Conservation (phyloP, 2,113 vertebrate genomes). For the Carettochelys insculpta region DNA sequence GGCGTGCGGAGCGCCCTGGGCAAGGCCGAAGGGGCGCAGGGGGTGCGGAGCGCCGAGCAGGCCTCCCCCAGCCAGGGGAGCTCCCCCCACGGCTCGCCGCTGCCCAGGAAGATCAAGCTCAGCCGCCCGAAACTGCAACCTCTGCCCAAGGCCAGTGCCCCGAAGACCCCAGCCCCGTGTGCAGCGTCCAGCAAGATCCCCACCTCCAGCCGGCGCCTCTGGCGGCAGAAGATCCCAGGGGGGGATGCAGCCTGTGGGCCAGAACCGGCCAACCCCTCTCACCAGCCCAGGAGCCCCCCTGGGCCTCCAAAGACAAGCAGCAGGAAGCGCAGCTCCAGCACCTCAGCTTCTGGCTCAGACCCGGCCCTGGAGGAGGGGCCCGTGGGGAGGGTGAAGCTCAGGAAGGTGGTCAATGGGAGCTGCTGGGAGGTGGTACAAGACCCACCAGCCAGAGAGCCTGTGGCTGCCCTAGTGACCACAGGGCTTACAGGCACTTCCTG, state of each 20-base stretch:
- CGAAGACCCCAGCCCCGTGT: background rate
- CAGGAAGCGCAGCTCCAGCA: constrained; percentile 38
- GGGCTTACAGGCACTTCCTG: background rate
- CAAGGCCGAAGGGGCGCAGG: background rate
- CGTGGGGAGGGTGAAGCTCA: constrained; percentile 71
- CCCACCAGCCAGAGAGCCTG: constrained; percentile 11
- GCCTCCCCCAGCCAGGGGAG: background rate
- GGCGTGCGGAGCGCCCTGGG: background rate
- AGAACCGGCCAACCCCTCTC: background rate
- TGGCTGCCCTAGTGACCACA: background rate
- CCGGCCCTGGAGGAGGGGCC: constrained; percentile 47
- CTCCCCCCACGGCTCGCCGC: background rate
- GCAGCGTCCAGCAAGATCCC: background rate
- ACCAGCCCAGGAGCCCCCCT: background rate
- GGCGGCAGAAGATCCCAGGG: constrained; percentile 55
- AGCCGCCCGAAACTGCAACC: constrained; percentile 46
- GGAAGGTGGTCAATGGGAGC: constrained; percentile 65
- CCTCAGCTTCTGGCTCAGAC: background rate
- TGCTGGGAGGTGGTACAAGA: constrained; percentile 79
- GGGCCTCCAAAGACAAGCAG: constrained; percentile 7
- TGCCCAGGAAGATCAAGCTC: constrained; percentile 68
- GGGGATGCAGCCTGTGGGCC: constrained; percentile 47
- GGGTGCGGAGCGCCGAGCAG: background rate
- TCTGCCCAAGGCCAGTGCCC: background rate
- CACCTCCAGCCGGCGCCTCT: constrained; percentile 48